Evolutionary conservation across 2,113 vertebrate species (phyloP).

Genomic region (Platycercus adscitus): DNA sequence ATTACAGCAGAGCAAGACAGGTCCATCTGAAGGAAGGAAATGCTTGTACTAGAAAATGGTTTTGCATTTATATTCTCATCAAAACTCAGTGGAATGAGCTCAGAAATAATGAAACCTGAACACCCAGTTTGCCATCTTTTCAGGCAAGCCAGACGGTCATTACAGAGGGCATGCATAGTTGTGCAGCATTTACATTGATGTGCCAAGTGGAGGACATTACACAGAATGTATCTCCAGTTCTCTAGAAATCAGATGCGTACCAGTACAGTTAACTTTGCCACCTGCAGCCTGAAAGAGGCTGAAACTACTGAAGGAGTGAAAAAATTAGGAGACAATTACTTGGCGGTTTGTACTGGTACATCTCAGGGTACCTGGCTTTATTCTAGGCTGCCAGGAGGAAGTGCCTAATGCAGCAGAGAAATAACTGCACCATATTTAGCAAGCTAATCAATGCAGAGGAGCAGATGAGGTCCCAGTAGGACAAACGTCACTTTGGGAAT

Average conservation of each 20-base stretch:
- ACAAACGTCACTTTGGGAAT: not conserved
- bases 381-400: not conserved
- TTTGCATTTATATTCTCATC: not conserved
- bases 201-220: not conserved
- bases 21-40: not conserved
- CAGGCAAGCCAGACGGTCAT: not conserved
- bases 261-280: not conserved
- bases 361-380: not conserved
- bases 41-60: not conserved
- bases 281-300: not conserved
- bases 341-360: not conserved
- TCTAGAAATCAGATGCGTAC: not conserved
- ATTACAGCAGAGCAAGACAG: not conserved
- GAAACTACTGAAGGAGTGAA: not conserved
- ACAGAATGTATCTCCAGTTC: not conserved
- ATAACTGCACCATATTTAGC: not conserved
- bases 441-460: not conserved
- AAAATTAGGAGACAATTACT: not conserved
- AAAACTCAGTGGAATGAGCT: not conserved
- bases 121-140: not conserved
- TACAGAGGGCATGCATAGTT: not conserved
- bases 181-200: not conserved
- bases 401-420: not conserved
- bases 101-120: not conserved
- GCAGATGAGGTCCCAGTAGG: not conserved